Evolutionary conservation across 92 coral and sea anemone species (phyloP).

Genomic region (Paragorgia papillata): DNA sequence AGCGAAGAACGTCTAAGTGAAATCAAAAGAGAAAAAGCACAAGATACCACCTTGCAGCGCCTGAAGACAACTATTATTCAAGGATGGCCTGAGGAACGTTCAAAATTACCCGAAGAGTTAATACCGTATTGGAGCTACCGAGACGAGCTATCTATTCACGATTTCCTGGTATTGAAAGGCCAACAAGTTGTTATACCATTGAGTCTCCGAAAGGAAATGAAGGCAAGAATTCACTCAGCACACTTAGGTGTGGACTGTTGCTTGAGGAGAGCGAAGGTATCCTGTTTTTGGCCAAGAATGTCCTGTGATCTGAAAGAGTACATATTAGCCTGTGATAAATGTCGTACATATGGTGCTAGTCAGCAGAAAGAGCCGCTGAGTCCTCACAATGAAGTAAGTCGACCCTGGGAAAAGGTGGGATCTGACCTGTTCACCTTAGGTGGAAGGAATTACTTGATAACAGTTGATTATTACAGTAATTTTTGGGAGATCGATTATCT

Average conservation of each 20-base stretch:
- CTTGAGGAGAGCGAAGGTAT: constrained; percentile 8
- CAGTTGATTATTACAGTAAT: not conserved
- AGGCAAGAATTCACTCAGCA: constrained; percentile 28
- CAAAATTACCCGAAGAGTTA: constrained; percentile 4
- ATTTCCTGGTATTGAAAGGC: no score
- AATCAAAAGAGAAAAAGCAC: constrained; percentile 24
- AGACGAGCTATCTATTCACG: no score
- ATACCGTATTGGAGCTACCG: constrained; percentile 22
- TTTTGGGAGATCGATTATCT: constrained; percentile 6
- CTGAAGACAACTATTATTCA: constrained; percentile 9
- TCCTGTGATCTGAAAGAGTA: not conserved
- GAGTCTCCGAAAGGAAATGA: constrained; percentile 14
- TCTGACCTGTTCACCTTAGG: not conserved
- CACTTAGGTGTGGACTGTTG: constrained; percentile 27
- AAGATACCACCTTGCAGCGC: constrained; percentile 3
- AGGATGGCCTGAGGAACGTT: constrained; percentile 24
- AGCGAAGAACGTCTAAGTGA: constrained; percentile 41
- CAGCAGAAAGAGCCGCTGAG: not conserved
- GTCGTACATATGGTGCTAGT: no score
- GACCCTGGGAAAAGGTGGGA: constrained; percentile 13
- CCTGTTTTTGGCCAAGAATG: constrained; percentile 41
- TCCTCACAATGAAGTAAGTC: not conserved
- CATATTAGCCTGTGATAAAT: no score
- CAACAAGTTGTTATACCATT: constrained; percentile 4
- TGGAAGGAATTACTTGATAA: not conserved